Base-by-base conservation (phyloP, 2,797 vertebrate species). In the Carcharodon carcharias region DNA sequence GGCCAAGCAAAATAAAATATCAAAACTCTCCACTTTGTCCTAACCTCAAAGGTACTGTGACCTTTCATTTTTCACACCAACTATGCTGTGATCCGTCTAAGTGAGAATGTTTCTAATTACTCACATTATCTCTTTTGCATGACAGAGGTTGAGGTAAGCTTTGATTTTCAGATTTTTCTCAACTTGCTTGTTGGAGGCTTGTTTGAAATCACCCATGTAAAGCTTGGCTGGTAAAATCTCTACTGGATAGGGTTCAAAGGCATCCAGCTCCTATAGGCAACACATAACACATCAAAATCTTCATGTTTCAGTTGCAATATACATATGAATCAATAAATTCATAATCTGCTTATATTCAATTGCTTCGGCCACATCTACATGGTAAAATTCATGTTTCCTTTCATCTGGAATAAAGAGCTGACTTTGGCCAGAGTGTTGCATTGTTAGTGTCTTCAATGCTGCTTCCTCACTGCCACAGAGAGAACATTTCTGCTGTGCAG, bases 81-180 rank as follows among this genome's bases (percentile, higher is more conserved):
- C 2, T 77, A n/a, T 11, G 1, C 73, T 77, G 35, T 77, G 73
- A 11, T 77, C 73, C 73, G 1, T 12, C 73, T n/a, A 8, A 77
- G 73, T n/a, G 35, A 67, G 40, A 31, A 56, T 56, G 14, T 54
- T 73, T 58, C 5, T 14, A 54, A 71, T 73, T 56, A 96, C 96
- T 96, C 97, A 99, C 99, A 98, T 96, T 3, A 97, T 80, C 95
- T 96, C 95, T 16, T 96, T 96, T 45, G 97, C 97, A 96, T 98
- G 97, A 18, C 98, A 98, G 96, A 99, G 8, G 77, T 98, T 98
- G 97, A 99, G 96, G 21, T 98, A 97, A 0, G 98, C 97, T 85
- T 97, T 97, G 96, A 99, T 98, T 97, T 98, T 99, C 97, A 99
- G 97, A 96, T 99, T 97, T 96, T 98, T 98, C 96, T 98, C 97